Evolutionary conservation across 2,113 vertebrate genomes (phyloP).

Genomic region (Mustela lutreola): DNA sequence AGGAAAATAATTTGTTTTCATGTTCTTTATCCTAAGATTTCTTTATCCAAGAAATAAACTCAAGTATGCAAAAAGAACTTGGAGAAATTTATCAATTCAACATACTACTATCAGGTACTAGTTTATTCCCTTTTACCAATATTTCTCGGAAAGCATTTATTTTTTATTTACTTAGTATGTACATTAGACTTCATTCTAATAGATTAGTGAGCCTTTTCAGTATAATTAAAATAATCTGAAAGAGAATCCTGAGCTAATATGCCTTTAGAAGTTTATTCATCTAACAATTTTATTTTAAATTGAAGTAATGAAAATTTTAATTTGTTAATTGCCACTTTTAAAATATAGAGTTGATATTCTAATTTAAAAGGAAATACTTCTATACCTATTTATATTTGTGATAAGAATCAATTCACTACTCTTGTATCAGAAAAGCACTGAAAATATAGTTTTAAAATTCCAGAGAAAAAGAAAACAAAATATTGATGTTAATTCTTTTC

Average conservation of each 20-base stretch:
- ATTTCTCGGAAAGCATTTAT: constrained; percentile 38
- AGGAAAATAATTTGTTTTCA: constrained; percentile 72
- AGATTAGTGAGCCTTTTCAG: constrained; percentile 31
- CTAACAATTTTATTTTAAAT: constrained; percentile 58
- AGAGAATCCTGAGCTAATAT: constrained; percentile 9
- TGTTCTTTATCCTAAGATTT: constrained; percentile 63
- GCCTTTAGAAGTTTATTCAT: constrained; percentile 37
- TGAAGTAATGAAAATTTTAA: constrained; percentile 22
- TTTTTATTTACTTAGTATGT: constrained; percentile 55
- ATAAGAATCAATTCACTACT: constrained; percentile 30
- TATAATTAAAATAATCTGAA: constrained; percentile 58
- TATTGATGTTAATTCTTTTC: constrained; percentile 21
- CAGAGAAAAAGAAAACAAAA: constrained; percentile 14
- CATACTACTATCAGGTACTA: neutral
- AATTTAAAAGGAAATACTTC: constrained; percentile 46
- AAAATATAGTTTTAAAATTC: constrained; percentile 52
- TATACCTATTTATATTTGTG: constrained; percentile 1
- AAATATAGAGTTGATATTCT: neutral
- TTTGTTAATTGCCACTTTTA: constrained; percentile 29
- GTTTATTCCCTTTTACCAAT: constrained; percentile 17
- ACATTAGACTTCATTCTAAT: constrained; percentile 4
- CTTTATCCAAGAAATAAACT: constrained; percentile 69
- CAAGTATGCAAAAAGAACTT: constrained; percentile 53
- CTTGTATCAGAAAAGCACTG: neutral
- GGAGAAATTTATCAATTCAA: constrained; percentile 18